Conservation (phyloP, 2,113 vertebrate genomes). For the Poeciliopsis retropinna region DNA sequence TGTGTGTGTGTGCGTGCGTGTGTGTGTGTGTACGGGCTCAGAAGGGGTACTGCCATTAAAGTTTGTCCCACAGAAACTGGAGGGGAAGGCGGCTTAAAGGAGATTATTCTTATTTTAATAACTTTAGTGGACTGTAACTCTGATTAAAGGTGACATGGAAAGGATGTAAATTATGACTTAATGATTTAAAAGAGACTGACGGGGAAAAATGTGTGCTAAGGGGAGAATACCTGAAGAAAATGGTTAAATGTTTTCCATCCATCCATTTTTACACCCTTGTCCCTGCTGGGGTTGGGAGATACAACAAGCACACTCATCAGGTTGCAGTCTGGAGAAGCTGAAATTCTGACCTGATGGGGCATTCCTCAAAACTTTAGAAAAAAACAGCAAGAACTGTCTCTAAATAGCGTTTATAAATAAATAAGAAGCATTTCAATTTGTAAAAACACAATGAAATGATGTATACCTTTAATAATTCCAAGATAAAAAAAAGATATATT, state of each 20-base stretch:
- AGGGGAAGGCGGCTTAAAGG: constrained; percentile 32
- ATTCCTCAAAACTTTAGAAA: background rate
- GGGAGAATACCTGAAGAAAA: background rate
- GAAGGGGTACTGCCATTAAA: constrained; percentile 66
- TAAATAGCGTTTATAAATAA: background rate
- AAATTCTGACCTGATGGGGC: background rate
- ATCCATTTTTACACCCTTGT: too few species aligned
- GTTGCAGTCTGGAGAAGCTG: background rate
- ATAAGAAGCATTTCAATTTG: background rate
- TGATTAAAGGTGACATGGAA: background rate
- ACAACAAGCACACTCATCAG: too few species aligned
- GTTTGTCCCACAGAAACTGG: constrained; percentile 47
- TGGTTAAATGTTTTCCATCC: background rate
- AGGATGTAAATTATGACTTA: background rate
- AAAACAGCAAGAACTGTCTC: background rate
- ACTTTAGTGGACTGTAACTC: constrained; percentile 43
- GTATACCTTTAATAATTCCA: background rate
- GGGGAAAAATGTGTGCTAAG: background rate
- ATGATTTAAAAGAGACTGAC: background rate
- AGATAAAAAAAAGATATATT: background rate
- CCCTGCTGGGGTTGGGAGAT: too few species aligned
- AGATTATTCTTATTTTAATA: constrained; percentile 72
- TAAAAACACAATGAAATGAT: background rate
- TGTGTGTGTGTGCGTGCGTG: constrained; percentile 22
- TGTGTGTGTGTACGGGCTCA: constrained; percentile 57